Evolutionary conservation across 2,113 vertebrate species (phyloP).

Genomic region (Triplophysa rosa): DNA sequence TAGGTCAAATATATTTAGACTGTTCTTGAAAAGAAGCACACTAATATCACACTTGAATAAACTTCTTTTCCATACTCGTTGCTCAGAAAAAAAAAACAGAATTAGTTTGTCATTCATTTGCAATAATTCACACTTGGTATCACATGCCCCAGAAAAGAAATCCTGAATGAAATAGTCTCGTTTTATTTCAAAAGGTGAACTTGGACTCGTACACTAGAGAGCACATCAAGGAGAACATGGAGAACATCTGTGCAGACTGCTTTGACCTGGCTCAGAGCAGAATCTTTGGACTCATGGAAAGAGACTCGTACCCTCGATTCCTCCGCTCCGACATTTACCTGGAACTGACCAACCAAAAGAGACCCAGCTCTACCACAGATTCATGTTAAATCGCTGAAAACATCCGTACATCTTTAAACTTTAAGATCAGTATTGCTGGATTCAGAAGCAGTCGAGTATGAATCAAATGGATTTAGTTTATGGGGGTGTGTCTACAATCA

Average conservation of each 20-base stretch:
- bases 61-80: too few species aligned
- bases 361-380: constrained; percentile 60
- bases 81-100: too few species aligned
- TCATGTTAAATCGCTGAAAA: constrained; percentile 28
- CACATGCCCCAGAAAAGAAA: not conserved
- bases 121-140: not conserved
- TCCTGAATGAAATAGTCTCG: not conserved
- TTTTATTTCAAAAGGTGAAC: constrained; percentile 79
- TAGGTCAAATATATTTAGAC: too few species aligned
- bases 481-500: constrained; percentile 18
- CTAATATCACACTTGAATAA: too few species aligned
- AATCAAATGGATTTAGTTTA: constrained; percentile 23
- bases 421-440: constrained; percentile 11
- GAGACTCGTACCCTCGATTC: constrained; percentile 92
- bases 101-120: not conserved
- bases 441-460: not conserved
- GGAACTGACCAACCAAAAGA: constrained; percentile 84
- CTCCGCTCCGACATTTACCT: constrained; percentile 86
- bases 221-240: constrained; percentile 85
- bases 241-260: constrained; percentile 74
- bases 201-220: constrained; percentile 88
- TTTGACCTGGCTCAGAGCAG: constrained; percentile 89
- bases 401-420: not conserved
- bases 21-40: too few species aligned
- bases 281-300: constrained; percentile 91